Base-by-base conservation (phyloP, 2,888 invertebrate species). In the Sarcophaga subvicina region DNA sequence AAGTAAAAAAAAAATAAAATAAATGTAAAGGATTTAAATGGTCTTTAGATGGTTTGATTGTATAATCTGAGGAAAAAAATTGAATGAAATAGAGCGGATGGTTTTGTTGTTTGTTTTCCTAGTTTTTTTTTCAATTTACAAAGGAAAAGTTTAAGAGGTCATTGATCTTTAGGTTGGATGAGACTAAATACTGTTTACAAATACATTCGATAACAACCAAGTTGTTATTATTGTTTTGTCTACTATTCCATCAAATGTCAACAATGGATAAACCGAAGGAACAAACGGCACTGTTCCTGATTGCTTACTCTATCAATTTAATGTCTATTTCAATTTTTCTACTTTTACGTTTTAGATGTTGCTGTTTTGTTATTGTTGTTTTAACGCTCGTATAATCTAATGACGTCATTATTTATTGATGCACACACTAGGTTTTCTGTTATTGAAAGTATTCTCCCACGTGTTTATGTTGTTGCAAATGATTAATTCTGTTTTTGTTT, bases 41-140 rank as follows among this genome's bases (percentile, higher is more conserved):
- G 59, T 77, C 49, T 71, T 84, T 73, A 73, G 64, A 64, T 69
- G 59, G 64, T 66, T 75, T 83, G 83, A 78, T 83, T 69, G 25
- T 72, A 70, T 79, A 84, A 87, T 79, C 81, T 75, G 60, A 37
- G 49, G 81, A 84, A 87, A 79, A 84, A 84, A 87, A 75, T 79
- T 59, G 59, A 82, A 86, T 73, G 71, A 66, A 78, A 80, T 85
- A 70, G 64, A 80, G 62, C 77, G 37, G 62, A 78, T 67, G 59
- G 49, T 85, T 81, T 62, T 64, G 49, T 22, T 47, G 62, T 59
- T 76, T 45, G 63, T 2, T 64, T 54, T 47, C 17, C 8, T 5
- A 37, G 22, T 10, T 73, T 14, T 79, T 14, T 79, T 60, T 76
- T 49, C 47, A 37, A 17, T 37, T 37, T 59, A 64, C 49, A 76